Conservation (phyloP, 2,797 vertebrate species). For the Strix occidentalis region DNA sequence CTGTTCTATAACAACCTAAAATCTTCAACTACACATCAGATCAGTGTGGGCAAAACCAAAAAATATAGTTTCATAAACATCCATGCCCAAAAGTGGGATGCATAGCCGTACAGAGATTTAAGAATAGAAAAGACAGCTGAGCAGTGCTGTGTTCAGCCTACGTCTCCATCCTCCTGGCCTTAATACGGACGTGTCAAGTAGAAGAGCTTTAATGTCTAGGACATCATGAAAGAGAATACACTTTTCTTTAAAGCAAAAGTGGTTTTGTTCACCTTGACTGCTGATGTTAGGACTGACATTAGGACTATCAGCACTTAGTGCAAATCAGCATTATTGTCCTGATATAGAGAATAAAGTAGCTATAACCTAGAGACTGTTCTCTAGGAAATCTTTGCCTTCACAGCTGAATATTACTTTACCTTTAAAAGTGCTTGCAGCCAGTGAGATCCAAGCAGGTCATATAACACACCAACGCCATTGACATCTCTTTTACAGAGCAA, state of each 20-base stretch:
- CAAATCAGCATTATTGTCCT: background rate
- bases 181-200: rapidly evolving
- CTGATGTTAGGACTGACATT: background rate
- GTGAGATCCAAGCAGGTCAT: slow-evolving; percentile 84
- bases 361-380: background rate
- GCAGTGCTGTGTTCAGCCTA: background rate
- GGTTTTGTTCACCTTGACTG: background rate
- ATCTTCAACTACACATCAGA: background rate
- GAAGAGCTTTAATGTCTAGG: background rate
- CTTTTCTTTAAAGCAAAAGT: background rate
- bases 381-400: background rate
- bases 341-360: background rate
- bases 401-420: slow-evolving; percentile 65
- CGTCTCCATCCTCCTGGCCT: background rate
- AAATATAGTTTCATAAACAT: background rate
- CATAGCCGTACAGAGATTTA: background rate
- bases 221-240: background rate
- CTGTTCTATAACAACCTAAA: background rate
- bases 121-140: background rate
- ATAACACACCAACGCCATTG: slow-evolving; percentile 83
- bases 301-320: background rate
- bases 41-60: background rate
- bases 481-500: slow-evolving; percentile 83
- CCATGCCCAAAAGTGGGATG: background rate
- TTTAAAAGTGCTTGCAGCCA: slow-evolving; percentile 94